Conservation (phyloP, 2,888 invertebrate genomes). For the Heliothis peltigera region DNA sequence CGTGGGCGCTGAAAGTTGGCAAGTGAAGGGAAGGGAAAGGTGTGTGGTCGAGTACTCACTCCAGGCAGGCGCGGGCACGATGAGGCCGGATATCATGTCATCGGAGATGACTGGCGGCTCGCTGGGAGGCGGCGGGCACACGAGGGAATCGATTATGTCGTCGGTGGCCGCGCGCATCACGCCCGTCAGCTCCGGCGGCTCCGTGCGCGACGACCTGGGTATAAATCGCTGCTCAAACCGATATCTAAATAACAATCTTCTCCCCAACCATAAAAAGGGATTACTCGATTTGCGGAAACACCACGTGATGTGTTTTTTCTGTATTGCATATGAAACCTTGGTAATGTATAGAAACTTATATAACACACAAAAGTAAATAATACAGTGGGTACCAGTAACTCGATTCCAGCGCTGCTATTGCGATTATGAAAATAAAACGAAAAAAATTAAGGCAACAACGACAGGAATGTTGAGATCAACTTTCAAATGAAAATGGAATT, state of each 20-base stretch:
- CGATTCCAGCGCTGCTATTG: slow-evolving; percentile 42
- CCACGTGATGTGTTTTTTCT: slow-evolving; percentile 54
- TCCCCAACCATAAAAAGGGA: slow-evolving; percentile 34
- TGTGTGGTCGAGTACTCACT: slow-evolving; percentile 90
- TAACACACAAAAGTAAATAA: slow-evolving; percentile 58
- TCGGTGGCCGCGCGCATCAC: slow-evolving; percentile 96
- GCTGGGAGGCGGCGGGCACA: slow-evolving; percentile 98
- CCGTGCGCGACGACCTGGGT: slow-evolving; percentile 93
- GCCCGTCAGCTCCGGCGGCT: slow-evolving; percentile 94
- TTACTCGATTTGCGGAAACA: slow-evolving; percentile 51
- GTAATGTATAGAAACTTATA: slow-evolving; percentile 30
- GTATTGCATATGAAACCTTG: slow-evolving; percentile 38
- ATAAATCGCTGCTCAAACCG: slow-evolving; percentile 51
- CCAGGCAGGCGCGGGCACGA: slow-evolving; percentile 99
- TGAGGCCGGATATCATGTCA: slow-evolving; percentile 98
- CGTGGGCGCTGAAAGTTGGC: not conserved
- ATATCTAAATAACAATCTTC: slow-evolving; percentile 56
- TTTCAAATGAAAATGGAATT: slow-evolving; percentile 28
- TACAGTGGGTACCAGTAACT: slow-evolving; percentile 44
- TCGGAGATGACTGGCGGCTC: slow-evolving; percentile 98
- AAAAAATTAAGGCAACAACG: slow-evolving; percentile 48
- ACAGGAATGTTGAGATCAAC: too few species aligned
- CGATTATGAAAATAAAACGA: slow-evolving; percentile 66
- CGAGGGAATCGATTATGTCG: slow-evolving; percentile 98
- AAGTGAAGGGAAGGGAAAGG: slow-evolving; percentile 16